Evolutionary conservation across 2,797 vertebrate genomes (phyloP).

Genomic region (Enteromius fasciolatus): DNA sequence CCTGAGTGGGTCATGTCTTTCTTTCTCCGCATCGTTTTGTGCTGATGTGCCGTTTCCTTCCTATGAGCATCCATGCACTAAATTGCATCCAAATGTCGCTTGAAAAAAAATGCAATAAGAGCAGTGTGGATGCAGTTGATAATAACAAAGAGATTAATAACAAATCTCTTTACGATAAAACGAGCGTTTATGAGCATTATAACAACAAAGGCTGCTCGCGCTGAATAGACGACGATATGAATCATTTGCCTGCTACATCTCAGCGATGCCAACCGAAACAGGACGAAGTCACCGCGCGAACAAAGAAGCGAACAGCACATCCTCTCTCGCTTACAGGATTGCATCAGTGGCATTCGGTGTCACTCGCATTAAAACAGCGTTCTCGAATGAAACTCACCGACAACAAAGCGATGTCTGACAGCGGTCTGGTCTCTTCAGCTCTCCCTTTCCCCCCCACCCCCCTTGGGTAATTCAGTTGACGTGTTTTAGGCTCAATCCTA

Average conservation of each 20-base stretch:
- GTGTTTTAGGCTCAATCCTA: constrained; percentile 14
- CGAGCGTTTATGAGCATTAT: not conserved
- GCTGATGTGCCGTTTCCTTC: constrained; percentile 20
- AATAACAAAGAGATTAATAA: too few relatives aligned
- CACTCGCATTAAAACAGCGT: not conserved
- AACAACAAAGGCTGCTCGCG: constrained; percentile 15
- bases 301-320: constrained; percentile 40
- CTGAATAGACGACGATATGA: not conserved
- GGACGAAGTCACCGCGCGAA: constrained; percentile 32
- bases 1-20: not conserved
- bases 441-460: not conserved
- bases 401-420: constrained; percentile 42
- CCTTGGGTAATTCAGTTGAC: constrained; percentile 17
- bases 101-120: not conserved
- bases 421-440: constrained; percentile 16
- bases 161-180: not conserved
- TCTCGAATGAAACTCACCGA: constrained; percentile 30
- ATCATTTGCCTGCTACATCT: constrained; percentile 1
- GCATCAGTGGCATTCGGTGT: constrained; percentile 22
- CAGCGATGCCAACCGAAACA: constrained; percentile 39
- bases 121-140: constrained; percentile 18
- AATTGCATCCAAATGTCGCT: not conserved
- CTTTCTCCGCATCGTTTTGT: constrained; percentile 9
- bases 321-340: not conserved
- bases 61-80: not conserved